Percentiles rank a stretch among this genome's conserved stretches.
Evolutionary conservation across 2,113 vertebrate species (phyloP).

Genomic region (Tachuris rubrigastra): DNA sequence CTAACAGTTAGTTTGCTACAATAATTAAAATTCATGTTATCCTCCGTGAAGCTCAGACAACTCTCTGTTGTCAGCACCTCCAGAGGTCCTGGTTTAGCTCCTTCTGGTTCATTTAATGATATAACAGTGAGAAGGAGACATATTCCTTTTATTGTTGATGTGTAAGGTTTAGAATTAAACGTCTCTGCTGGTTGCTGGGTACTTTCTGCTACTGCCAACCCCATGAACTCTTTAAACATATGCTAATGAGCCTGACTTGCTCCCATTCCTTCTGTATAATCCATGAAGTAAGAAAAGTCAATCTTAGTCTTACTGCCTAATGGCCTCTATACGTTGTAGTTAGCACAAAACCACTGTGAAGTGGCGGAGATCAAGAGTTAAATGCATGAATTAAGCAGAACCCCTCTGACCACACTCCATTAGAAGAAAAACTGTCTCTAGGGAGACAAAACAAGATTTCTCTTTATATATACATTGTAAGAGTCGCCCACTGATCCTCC

Average conservation of each 20-base stretch:
- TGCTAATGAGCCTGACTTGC: constrained; percentile 20
- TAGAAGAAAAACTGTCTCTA: constrained; percentile 31
- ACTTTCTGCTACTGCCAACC: constrained; percentile 33
- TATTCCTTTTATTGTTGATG: constrained; percentile 46
- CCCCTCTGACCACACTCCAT: constrained; percentile 25
- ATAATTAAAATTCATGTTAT: constrained; percentile 46
- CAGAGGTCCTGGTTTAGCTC: constrained; percentile 33
- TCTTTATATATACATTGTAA: constrained; percentile 43
- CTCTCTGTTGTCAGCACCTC: constrained; percentile 53
- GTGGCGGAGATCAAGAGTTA: constrained; percentile 23
- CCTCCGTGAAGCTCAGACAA: background rate
- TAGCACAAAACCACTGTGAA: constrained; percentile 44
- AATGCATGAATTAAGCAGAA: constrained; percentile 52
- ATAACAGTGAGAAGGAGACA: background rate
- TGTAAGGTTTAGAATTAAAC: constrained; percentile 41
- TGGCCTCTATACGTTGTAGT: constrained; percentile 38
- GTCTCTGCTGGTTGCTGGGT: constrained; percentile 55
- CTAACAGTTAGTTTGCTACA: background rate
- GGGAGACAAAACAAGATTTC: constrained; percentile 48
- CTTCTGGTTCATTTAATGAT: constrained; percentile 48
- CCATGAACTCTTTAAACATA: constrained; percentile 54
- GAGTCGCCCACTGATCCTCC: constrained; percentile 32
- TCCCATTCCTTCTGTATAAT: constrained; percentile 56
- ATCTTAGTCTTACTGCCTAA: constrained; percentile 45
- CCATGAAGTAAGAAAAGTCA: constrained; percentile 55